Conservation (phyloP, 1,140 invertebrate genomes). For the Hormaphis cornu region DNA sequence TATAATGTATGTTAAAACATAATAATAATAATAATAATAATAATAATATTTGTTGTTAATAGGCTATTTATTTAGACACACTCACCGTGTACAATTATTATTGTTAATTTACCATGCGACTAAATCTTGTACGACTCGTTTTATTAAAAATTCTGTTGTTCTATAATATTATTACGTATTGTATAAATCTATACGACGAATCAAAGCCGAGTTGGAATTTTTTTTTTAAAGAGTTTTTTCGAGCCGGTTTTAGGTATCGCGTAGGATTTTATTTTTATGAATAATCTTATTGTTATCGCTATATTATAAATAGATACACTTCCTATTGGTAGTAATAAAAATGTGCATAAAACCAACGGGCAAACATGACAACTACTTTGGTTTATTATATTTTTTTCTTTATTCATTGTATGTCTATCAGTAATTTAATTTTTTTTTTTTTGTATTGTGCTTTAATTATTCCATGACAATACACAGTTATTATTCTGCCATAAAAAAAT, state of each 20-base stretch:
- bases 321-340: no score
- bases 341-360: no score
- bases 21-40: neutral
- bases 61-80: neutral
- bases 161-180: neutral
- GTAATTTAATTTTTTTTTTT: neutral
- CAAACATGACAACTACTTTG: neutral
- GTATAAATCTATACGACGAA: neutral
- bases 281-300: constrained; percentile 16
- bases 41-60: neutral
- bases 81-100: neutral
- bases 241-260: neutral
- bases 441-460: neutral
- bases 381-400: no score
- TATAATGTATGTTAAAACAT: neutral
- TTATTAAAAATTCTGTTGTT: neutral
- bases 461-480: neutral
- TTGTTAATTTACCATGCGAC: neutral
- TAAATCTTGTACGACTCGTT: constrained; percentile 6
- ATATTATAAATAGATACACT: neutral
- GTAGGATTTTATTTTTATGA: constrained; percentile 3
- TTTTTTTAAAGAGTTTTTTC: neutral
- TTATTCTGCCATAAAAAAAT: constrained; percentile 21
- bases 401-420: no score
- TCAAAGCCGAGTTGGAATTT: neutral